Evolutionary conservation across 2,113 vertebrate species (phyloP).

Genomic region (Mormoops blainvillei): DNA sequence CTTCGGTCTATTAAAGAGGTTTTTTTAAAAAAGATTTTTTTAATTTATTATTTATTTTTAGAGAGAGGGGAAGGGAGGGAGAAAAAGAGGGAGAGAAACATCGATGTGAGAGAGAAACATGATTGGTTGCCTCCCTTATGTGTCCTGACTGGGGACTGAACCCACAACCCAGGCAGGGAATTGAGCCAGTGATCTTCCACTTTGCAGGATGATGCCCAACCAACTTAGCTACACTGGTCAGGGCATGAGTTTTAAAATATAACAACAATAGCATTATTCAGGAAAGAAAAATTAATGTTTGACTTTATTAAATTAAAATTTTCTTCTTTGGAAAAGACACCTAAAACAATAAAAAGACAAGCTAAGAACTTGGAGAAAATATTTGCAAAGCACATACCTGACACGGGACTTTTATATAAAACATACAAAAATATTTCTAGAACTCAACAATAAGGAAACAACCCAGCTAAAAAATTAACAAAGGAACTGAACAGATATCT

Average conservation of each 20-base stretch:
- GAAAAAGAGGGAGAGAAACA: no score
- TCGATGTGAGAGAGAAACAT: no score
- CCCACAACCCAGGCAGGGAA: no score
- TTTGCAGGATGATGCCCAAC: no score
- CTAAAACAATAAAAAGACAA: background rate
- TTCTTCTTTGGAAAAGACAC: background rate
- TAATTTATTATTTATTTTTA: no score
- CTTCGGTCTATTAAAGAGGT: background rate
- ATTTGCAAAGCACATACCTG: background rate
- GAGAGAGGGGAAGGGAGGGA: no score
- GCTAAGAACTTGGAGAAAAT: background rate
- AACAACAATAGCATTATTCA: background rate
- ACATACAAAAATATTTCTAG: background rate
- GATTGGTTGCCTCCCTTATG: no score
- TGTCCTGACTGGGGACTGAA: no score
- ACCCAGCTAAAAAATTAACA: background rate
- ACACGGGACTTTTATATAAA: background rate
- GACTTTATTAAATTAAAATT: background rate
- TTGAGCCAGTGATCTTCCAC: no score
- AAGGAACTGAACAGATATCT: background rate
- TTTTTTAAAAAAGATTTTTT: no score
- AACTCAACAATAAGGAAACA: background rate
- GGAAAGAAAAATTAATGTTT: background rate
- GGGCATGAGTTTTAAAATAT: background rate
- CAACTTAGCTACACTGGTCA: no score